Conservation (phyloP, 2,888 invertebrate species). For the Cephus spinipes region DNA sequence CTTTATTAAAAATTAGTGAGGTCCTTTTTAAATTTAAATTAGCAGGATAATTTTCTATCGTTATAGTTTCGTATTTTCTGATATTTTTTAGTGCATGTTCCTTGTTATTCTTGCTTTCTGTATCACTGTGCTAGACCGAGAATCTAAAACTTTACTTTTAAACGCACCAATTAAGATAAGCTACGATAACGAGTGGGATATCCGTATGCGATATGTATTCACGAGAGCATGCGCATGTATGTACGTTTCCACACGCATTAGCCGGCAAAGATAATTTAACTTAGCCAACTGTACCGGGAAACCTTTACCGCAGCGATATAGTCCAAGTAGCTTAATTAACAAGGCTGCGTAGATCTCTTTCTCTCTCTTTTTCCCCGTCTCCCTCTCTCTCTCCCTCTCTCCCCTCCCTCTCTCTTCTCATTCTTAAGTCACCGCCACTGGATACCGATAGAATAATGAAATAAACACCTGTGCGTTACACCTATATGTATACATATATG, state of each 20-base stretch:
- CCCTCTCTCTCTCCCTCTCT: too few relatives aligned
- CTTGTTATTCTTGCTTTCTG: too few relatives aligned
- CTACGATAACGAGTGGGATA: slow-evolving; percentile 38
- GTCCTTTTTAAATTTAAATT: too few relatives aligned
- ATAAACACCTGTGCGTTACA: not conserved
- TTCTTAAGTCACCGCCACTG: not conserved
- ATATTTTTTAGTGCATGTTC: too few relatives aligned
- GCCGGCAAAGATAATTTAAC: slow-evolving; percentile 17
- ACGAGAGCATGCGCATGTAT: not conserved
- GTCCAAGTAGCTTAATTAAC: too few relatives aligned
- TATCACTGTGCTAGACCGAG: not conserved
- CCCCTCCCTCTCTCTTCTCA: not conserved
- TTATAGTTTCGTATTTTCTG: too few relatives aligned
- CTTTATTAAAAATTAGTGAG: too few relatives aligned
- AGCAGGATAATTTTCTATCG: too few relatives aligned
- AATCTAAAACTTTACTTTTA: slow-evolving; percentile 24
- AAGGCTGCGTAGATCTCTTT: too few relatives aligned
- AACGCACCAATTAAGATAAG: slow-evolving; percentile 45
- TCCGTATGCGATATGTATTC: slow-evolving; percentile 34
- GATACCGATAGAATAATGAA: not conserved
- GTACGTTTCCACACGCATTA: slow-evolving; percentile 2
- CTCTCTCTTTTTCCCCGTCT: too few relatives aligned
- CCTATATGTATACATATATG: not conserved
- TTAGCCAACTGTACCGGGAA: slow-evolving; percentile 10
- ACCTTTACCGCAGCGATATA: not conserved